phyloP scores from a whole-genome alignment of 1,140 invertebrate species.

The Pteromalus puparum region DNA sequence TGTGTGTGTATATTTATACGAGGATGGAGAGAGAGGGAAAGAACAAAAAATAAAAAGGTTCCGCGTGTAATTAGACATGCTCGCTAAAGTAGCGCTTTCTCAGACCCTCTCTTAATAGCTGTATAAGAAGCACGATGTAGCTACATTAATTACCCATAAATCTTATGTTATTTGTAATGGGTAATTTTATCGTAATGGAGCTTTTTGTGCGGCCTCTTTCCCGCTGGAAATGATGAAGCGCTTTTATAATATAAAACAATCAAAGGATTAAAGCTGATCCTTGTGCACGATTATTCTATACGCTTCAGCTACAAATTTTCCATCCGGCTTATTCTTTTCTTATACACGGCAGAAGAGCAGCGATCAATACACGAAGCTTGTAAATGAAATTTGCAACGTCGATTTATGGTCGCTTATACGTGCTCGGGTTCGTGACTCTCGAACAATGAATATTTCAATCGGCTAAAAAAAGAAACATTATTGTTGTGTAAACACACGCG shows the following conservation, averaged over 20 bases:
- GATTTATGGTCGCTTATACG: too few species aligned
- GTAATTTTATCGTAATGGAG: background rate
- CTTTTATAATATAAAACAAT: background rate
- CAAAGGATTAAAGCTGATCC: background rate
- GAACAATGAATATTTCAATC: slow-evolving; percentile 15
- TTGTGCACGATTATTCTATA: too few species aligned
- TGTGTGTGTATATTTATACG: background rate
- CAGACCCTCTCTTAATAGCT: background rate
- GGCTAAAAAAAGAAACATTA: background rate
- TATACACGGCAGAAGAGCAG: too few species aligned
- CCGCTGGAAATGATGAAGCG: background rate
- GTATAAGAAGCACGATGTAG: background rate
- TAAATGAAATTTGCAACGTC: too few species aligned
- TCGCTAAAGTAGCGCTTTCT: background rate
- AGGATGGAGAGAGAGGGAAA: background rate
- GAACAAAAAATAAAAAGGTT: background rate
- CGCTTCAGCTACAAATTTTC: too few species aligned
- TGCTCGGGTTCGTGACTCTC: background rate
- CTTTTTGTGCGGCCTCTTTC: background rate
- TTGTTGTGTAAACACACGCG: background rate
- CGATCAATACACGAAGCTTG: too few species aligned
- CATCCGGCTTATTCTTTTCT: too few species aligned
- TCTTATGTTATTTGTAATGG: background rate
- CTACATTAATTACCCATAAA: background rate
- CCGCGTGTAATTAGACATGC: background rate